Evolutionary conservation across 2,888 invertebrate genomes (phyloP).

Genomic region (Cheilosia pagana): DNA sequence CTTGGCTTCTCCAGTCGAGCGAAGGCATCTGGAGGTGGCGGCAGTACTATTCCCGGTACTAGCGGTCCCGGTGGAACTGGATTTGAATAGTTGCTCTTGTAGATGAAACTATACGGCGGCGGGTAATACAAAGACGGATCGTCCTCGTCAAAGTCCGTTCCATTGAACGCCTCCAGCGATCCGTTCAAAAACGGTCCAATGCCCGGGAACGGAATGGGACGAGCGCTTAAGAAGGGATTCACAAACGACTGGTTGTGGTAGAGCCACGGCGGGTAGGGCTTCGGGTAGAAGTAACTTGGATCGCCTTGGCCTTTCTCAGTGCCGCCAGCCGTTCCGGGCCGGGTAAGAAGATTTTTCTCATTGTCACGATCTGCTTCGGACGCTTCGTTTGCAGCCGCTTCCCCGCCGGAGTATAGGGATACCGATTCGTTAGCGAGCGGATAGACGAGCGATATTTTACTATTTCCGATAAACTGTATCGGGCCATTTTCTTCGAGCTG

Average conservation of each 20-base stretch:
- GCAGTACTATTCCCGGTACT: constrained; percentile 94
- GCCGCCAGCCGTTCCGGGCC: constrained; percentile 84
- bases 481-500: constrained; percentile 94
- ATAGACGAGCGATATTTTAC: constrained; percentile 85
- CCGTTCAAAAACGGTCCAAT: constrained; percentile 84
- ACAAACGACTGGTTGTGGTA: constrained; percentile 80
- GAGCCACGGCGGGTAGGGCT: constrained; percentile 86
- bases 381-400: constrained; percentile 78
- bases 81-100: constrained; percentile 90
- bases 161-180: constrained; percentile 83
- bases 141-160: constrained; percentile 93
- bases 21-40: constrained; percentile 95
- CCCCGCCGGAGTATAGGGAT: constrained; percentile 86
- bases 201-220: constrained; percentile 78
- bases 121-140: constrained; percentile 96
- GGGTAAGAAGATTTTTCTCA: constrained; percentile 85
- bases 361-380: constrained; percentile 79
- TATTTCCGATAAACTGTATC: constrained; percentile 92
- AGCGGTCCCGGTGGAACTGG: constrained; percentile 92
- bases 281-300: constrained; percentile 85
- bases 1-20: constrained; percentile 87
- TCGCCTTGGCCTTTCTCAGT: constrained; percentile 75
- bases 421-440: constrained; percentile 88
- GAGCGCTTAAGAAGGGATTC: constrained; percentile 77
- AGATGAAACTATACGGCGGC: constrained; percentile 94